Conservation (phyloP, 2,797 vertebrate genomes). For the Takifugu rubripes region DNA sequence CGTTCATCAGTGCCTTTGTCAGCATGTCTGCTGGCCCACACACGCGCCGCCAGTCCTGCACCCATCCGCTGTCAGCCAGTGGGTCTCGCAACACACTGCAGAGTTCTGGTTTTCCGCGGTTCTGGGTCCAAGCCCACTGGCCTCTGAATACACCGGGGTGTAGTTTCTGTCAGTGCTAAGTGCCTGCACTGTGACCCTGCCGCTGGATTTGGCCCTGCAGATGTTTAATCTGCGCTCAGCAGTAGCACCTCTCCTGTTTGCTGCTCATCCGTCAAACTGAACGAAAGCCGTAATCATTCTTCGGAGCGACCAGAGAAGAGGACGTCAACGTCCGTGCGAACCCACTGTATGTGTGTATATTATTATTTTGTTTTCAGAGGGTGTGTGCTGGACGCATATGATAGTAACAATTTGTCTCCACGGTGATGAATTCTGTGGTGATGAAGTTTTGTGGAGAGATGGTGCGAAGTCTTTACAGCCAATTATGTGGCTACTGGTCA, state of each 20-base stretch:
- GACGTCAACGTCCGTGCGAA: too few relatives aligned
- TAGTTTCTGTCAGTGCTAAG: slow-evolving; percentile 16
- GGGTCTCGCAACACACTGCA: not conserved
- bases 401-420: slow-evolving; percentile 12
- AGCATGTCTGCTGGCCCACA: not conserved
- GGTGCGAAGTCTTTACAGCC: slow-evolving; percentile 71
- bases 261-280: slow-evolving; percentile 60
- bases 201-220: slow-evolving; percentile 44
- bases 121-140: not conserved
- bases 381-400: not conserved
- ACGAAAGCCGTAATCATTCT: slow-evolving; percentile 59
- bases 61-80: too few relatives aligned
- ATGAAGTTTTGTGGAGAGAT: slow-evolving; percentile 36
- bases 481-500: slow-evolving; percentile 67
- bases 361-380: not conserved
- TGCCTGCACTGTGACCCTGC: slow-evolving; percentile 16
- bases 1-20: not conserved
- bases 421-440: slow-evolving; percentile 27
- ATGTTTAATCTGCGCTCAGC: slow-evolving; percentile 52
- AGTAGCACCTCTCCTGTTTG: slow-evolving; percentile 44
- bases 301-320: slow-evolving; percentile 1
- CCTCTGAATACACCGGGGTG: slow-evolving; percentile 18
- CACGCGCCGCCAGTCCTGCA: too few relatives aligned
- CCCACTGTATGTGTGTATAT: slow-evolving; percentile 4
- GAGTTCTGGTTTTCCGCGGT: not conserved